Base-by-base conservation (phyloP, 2,888 invertebrate species). In the Mongoloraphidia duomilia region DNA sequence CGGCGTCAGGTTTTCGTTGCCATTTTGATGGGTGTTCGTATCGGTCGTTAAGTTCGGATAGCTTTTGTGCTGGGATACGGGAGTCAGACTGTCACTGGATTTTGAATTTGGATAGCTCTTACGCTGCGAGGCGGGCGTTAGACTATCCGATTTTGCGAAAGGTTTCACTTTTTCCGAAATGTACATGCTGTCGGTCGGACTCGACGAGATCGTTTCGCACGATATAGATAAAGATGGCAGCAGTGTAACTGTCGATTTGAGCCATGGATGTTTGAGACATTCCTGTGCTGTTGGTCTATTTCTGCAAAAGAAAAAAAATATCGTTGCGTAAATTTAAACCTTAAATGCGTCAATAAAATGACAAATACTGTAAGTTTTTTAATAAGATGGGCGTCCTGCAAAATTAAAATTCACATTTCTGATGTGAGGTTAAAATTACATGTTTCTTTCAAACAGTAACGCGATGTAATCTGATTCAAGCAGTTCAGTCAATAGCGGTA, bases 231-330 rank as follows among this genome's bases (percentile, higher is more conserved):
- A 39, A 10, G 53, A 51, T 34, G 52, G 39, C 13, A 55, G 49
- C 11, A 53, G 46, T 34, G 50, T 51, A 12, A 51, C 54, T 42
- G 53, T 49, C 46, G 57, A 47, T 49, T 58, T 59, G 49, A 94
- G 78, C 94, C 93, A 94, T 62, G 84, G 79, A 73, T 94, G 93
- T 67, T 87, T 81, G 65, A 93, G 79, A 72, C 93, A 86, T 71
- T 90, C 85, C 63, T 81, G 78, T 63, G 90, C 89, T 65, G 84
- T 84, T 72, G 93, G 80, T 71, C 93, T 84, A 70, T 84, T 82
- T 70, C 93, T 93, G 73, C 10, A 76, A 75, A 47, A 53, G 56
- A 53, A 55, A 51, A 41, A 51, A 51, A 51, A 48, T 46, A 39
- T 36, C 26, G 26, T 26, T n/a, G n/a, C n/a, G 26, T 26, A 26